A percentile compares a stretch with the other conserved stretches of the same genome.
Conservation (phyloP, 2,113 vertebrate species). For the Ochotona princeps region DNA sequence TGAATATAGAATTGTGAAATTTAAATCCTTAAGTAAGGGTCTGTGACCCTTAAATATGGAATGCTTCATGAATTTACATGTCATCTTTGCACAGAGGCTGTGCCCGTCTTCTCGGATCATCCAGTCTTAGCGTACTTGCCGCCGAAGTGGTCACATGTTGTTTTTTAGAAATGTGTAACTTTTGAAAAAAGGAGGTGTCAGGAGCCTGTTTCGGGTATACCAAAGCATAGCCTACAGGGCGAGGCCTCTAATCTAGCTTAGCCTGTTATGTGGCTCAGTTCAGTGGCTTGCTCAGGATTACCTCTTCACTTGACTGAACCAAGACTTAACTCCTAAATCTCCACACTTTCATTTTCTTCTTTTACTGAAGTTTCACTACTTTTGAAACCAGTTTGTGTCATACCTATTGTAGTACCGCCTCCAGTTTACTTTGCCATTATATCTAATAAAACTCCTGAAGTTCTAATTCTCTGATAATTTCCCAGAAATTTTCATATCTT, state of each 20-base stretch:
- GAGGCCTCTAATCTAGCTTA: not conserved
- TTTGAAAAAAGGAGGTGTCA: not conserved
- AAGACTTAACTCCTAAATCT: not conserved
- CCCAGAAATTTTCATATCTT: not conserved
- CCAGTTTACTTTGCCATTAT: not conserved
- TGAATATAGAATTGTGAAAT: not conserved
- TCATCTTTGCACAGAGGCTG: too few relatives aligned
- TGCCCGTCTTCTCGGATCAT: too few relatives aligned
- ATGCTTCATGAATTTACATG: too few relatives aligned
- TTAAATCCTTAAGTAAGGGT: conserved; percentile 1
- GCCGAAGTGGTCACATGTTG: not conserved
- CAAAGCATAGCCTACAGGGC: not conserved
- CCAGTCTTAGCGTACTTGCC: too few relatives aligned
- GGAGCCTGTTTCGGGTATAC: not conserved
- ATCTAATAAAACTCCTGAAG: not conserved
- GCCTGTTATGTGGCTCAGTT: conserved; percentile 28
- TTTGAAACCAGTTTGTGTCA: not conserved
- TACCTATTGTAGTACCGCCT: not conserved
- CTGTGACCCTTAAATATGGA: too few relatives aligned
- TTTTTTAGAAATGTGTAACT: not conserved
- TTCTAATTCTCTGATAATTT: not conserved
- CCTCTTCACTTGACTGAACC: not conserved
- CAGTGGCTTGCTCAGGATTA: not conserved
- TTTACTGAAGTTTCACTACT: not conserved
- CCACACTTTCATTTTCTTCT: not conserved